A percentile compares a stretch with the other conserved stretches of the same genome.
Evolutionary conservation across 2,113 vertebrate genomes (phyloP).

Genomic region (Siniperca knerii): DNA sequence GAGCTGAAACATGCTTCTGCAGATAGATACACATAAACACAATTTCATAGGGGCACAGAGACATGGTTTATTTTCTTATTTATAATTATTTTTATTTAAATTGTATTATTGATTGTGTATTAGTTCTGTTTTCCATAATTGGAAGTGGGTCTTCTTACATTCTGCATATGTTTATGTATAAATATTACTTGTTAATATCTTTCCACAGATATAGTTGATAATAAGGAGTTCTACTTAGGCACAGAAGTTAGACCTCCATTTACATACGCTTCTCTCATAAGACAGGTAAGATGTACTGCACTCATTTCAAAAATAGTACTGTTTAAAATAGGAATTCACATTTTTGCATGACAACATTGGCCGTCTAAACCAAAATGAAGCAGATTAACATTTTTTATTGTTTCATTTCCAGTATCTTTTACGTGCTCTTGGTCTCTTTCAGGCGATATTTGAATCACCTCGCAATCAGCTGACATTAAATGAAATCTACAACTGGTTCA

Average conservation of each 20-base stretch:
- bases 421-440: slow-evolving; percentile 33
- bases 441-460: slow-evolving; percentile 98
- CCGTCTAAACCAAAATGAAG: fast-evolving
- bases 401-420: slow-evolving; percentile 31
- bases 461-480: slow-evolving; percentile 99
- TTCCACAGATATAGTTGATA: slow-evolving; percentile 96
- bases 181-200: slow-evolving; percentile 8
- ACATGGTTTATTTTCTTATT: background rate
- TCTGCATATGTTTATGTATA: background rate
- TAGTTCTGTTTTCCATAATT: background rate
- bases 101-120: background rate
- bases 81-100: background rate
- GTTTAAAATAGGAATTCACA: background rate
- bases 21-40: background rate
- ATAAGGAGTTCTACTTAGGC: slow-evolving; percentile 99
- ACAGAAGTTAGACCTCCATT: slow-evolving; percentile 98
- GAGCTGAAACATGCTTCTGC: background rate
- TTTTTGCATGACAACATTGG: background rate
- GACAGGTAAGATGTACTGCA: slow-evolving; percentile 89
- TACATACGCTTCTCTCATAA: slow-evolving; percentile 98
- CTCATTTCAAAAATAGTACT: background rate
- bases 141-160: background rate
- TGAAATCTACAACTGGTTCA: slow-evolving; percentile 99
- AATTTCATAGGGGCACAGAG: background rate
- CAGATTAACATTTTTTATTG: background rate